These are phyloP conservation scores for Saxidomus purpurata DNA, from an alignment of 1,140 invertebrate species.

Conservation along the genomic window DNA sequence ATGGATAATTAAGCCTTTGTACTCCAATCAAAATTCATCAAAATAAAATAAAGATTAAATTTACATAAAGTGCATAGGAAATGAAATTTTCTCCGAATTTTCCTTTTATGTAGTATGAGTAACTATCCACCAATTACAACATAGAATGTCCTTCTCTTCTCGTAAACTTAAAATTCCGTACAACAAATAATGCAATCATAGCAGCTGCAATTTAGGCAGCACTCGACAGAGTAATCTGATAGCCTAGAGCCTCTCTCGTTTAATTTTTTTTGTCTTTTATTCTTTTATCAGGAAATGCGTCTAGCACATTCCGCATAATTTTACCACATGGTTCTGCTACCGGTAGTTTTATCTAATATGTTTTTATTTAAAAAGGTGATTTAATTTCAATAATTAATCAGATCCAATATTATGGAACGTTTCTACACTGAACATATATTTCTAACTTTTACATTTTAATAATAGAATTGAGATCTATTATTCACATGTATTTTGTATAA, in stretches of 20 bases:
- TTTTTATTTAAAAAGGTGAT: no score
- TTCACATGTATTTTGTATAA: no score
- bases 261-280: background rate
- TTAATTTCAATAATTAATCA: no score
- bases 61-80: background rate
- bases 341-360: no score
- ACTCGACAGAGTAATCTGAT: background rate
- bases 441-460: no score
- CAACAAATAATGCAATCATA: background rate
- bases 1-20: background rate
- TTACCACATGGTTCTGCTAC: no score
- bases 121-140: background rate
- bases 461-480: no score
- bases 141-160: background rate
- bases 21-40: background rate
- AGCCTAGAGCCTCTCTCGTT: background rate
- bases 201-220: background rate
- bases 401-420: no score
- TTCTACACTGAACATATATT: no score
- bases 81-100: constrained; percentile 2
- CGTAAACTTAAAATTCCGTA: background rate
- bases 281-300: background rate
- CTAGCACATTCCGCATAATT: no score
- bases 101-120: background rate
- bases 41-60: background rate